These are phyloP conservation scores for Lysandra coridon DNA, from an alignment of 2,888 invertebrate genomes.

Conservation along the genomic window DNA sequence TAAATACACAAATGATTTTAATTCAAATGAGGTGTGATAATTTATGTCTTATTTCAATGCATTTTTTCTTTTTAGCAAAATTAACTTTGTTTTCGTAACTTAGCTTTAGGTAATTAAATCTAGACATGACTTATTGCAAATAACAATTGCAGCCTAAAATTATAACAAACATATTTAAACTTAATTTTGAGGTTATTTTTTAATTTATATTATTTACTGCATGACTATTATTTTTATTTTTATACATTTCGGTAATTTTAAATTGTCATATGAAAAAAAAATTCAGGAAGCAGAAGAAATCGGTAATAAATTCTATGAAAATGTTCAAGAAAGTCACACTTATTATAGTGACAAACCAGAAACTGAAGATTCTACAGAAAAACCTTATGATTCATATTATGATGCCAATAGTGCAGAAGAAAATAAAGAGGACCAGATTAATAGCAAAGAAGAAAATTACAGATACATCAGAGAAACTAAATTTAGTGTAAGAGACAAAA, in stretches of 20 bases:
- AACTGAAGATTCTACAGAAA: slow-evolving; percentile 47
- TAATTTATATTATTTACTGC: slow-evolving; percentile 10
- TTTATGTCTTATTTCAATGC: neutral
- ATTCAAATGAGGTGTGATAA: slow-evolving; percentile 41
- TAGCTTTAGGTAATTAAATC: neutral
- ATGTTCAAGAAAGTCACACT: slow-evolving; percentile 48
- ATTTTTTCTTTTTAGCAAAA: neutral
- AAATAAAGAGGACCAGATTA: slow-evolving; percentile 41
- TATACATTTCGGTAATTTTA: neutral
- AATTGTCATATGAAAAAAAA: slow-evolving; percentile 1
- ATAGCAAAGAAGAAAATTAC: slow-evolving; percentile 28
- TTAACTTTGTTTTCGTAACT: neutral
- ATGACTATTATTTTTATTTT: slow-evolving; percentile 1
- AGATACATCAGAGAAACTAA: neutral
- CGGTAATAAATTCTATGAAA: slow-evolving; percentile 45
- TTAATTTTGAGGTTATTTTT: neutral
- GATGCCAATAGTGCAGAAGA: slow-evolving; percentile 53
- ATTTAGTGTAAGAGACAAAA: slow-evolving; percentile 20
- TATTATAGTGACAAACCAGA: slow-evolving; percentile 47
- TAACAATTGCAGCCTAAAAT: slow-evolving; percentile 10
- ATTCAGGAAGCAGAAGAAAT: slow-evolving; percentile 42
- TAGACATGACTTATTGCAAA: slow-evolving; percentile 1
- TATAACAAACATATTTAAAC: neutral
- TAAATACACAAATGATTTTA: slow-evolving; percentile 47
- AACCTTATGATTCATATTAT: slow-evolving; percentile 46